These are phyloP conservation scores for Caenorhabditis sp. DNA, from an alignment of 2,888 invertebrate species.

Conservation along the genomic window DNA sequence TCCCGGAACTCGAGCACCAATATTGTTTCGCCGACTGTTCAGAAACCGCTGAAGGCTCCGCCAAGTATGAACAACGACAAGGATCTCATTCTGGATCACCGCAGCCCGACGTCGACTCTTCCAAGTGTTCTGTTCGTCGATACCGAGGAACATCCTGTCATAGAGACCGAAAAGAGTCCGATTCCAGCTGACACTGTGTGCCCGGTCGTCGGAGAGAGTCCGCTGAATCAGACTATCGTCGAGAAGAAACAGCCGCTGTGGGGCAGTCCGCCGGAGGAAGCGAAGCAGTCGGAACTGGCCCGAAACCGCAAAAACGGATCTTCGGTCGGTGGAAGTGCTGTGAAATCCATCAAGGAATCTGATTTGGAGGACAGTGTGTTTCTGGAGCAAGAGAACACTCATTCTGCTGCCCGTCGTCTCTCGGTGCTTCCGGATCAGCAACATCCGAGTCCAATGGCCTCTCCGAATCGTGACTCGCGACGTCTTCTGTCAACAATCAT, in stretches of 20 bases:
- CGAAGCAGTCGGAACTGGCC: background rate
- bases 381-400: background rate
- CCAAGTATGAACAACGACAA: background rate
- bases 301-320: background rate
- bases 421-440: background rate
- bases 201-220: background rate
- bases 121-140: too few relatives aligned
- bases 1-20: background rate
- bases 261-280: background rate
- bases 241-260: background rate
- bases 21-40: background rate
- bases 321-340: background rate
- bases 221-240: background rate
- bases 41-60: background rate
- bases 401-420: background rate
- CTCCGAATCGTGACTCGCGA: background rate
- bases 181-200: too few relatives aligned
- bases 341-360: background rate
- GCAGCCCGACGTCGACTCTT: background rate
- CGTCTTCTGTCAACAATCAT: background rate
- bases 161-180: background rate
- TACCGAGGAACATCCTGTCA: background rate
- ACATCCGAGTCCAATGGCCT: background rate
- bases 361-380: background rate
- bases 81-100: background rate